Evolutionary conservation across 2,888 invertebrate species (phyloP).

Genomic region (Drosophila meridionalis): DNA sequence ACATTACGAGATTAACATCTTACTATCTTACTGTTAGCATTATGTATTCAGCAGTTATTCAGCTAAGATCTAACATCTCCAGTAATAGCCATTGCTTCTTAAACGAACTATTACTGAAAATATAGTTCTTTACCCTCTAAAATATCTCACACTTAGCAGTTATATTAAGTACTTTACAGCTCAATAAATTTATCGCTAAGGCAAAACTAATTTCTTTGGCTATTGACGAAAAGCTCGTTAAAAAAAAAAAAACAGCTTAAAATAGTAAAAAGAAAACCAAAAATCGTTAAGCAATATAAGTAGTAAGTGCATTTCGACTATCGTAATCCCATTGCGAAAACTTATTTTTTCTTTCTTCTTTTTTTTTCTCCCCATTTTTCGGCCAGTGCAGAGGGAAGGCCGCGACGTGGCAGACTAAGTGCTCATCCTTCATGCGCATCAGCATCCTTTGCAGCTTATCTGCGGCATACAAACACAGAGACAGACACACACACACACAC

Average conservation of each 20-base stretch:
- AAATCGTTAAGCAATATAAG: slow-evolving; percentile 39
- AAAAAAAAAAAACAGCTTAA: neutral
- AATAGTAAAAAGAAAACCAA: slow-evolving; percentile 1
- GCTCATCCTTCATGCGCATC: slow-evolving; percentile 58
- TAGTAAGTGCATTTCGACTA: slow-evolving; percentile 60
- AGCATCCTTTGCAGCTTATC: slow-evolving; percentile 58
- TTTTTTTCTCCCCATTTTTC: slow-evolving; percentile 1
- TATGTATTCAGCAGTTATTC: neutral
- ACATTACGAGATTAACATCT: neutral
- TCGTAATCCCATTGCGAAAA: slow-evolving; percentile 63
- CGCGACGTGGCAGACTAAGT: slow-evolving; percentile 14
- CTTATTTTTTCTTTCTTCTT: slow-evolving; percentile 12
- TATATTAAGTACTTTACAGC: neutral
- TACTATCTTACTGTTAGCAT: neutral
- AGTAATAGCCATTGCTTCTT: neutral
- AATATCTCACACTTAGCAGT: neutral
- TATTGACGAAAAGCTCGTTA: neutral
- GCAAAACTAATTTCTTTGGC: slow-evolving; percentile 5
- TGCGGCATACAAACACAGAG: slow-evolving; percentile 34
- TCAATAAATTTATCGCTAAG: neutral
- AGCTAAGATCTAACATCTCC: neutral
- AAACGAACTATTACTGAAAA: neutral
- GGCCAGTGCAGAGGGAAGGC: slow-evolving; percentile 12
- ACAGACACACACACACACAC: slow-evolving; percentile 28
- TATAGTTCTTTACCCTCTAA: neutral